Conservation (phyloP, 2,113 vertebrate genomes). For the Anseranas semipalmata region DNA sequence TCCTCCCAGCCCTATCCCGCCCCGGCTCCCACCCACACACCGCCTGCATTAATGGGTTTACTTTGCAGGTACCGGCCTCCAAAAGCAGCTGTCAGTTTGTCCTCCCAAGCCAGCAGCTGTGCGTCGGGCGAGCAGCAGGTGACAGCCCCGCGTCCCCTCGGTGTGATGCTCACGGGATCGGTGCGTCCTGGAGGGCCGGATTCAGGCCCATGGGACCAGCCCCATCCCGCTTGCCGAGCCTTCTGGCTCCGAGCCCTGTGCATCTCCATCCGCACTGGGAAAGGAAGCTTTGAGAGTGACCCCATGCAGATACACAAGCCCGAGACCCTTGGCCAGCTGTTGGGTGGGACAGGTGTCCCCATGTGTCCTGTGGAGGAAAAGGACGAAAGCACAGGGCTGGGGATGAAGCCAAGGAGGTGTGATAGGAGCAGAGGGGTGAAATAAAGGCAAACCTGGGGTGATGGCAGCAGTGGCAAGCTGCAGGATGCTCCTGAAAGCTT, state of each 20-base stretch:
- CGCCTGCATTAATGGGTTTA: background rate
- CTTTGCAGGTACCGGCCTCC: background rate
- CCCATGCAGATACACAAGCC: accelerated
- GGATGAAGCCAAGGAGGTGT: background rate
- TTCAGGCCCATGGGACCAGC: background rate
- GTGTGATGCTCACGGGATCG: accelerated
- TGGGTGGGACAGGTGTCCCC: accelerated
- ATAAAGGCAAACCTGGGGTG: background rate
- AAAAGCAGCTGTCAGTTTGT: background rate
- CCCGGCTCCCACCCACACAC: background rate
- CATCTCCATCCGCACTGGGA: background rate
- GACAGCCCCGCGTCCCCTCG: background rate
- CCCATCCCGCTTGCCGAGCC: background rate
- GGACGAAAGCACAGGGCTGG: background rate
- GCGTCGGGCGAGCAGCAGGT: background rate
- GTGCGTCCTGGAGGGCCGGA: background rate
- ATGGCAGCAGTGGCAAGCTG: background rate
- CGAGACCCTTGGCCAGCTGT: accelerated
- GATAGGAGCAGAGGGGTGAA: background rate
- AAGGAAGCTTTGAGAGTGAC: background rate
- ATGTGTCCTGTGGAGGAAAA: background rate
- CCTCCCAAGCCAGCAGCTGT: background rate
- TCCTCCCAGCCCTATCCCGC: background rate
- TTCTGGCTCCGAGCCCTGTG: accelerated
- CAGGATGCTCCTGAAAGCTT: accelerated